These are phyloP conservation scores for Thera obeliscata DNA, from an alignment of 2,888 invertebrate species.

Conservation along the genomic window DNA sequence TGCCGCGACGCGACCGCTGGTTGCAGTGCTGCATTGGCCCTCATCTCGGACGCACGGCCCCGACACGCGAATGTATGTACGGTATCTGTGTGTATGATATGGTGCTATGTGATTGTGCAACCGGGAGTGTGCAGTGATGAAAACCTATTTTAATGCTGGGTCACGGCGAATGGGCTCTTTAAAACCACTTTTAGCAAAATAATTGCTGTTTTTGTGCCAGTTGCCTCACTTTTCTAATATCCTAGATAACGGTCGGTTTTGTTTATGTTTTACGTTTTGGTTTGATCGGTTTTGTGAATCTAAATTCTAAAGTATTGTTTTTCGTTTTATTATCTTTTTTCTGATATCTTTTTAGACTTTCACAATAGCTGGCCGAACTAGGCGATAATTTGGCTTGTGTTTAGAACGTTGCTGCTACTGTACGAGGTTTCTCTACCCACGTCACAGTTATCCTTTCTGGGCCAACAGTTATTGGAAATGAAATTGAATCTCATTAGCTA, in stretches of 20 bases:
- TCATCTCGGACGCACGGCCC: constrained; percentile 59
- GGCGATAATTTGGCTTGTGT: not conserved
- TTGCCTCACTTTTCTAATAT: constrained; percentile 17
- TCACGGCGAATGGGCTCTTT: constrained; percentile 22
- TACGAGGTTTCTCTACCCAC: not conserved
- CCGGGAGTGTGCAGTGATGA: constrained; percentile 43
- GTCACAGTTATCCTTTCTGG: not conserved
- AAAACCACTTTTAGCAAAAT: constrained; percentile 5
- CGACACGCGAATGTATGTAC: constrained; percentile 30
- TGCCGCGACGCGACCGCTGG: constrained; percentile 52
- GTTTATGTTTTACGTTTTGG: constrained; percentile 14
- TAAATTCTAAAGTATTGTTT: constrained; percentile 5
- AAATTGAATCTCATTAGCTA: constrained; percentile 25
- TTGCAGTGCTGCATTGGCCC: constrained; percentile 71
- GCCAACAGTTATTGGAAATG: constrained; percentile 8
- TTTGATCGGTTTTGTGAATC: constrained; percentile 3
- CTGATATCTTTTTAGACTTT: constrained; percentile 2
- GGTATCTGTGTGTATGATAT: constrained; percentile 26
- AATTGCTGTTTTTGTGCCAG: constrained; percentile 1
- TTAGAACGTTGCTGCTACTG: not conserved
- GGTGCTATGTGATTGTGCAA: constrained; percentile 43
- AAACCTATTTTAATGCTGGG: constrained; percentile 28
- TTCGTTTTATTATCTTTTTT: constrained; percentile 8
- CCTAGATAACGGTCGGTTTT: constrained; percentile 13
- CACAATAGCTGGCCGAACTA: not conserved